phyloP scores from a whole-genome alignment of 2,888 invertebrate genomes.

The Diaphora mendica region DNA sequence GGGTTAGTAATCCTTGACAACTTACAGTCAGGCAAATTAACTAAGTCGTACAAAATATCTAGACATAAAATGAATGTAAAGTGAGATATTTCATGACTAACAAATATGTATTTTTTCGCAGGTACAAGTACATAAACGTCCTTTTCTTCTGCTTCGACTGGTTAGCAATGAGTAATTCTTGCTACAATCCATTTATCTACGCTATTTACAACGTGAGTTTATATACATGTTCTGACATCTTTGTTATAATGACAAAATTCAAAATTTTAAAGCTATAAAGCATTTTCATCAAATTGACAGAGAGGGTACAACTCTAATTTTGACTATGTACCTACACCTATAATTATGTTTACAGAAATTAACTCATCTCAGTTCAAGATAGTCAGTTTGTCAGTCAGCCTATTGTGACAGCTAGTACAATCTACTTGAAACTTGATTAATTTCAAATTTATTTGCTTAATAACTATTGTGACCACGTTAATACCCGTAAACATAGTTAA shows the following conservation, averaged over 20 bases:
- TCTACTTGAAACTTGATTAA: too few species aligned
- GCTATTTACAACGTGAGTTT: constrained; percentile 94
- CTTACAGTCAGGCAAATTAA: neutral
- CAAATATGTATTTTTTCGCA: constrained; percentile 66
- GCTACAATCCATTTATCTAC: constrained; percentile 96
- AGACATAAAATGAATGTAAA: neutral
- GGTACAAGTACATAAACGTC: constrained; percentile 93
- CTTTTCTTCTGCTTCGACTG: constrained; percentile 95
- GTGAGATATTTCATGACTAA: neutral
- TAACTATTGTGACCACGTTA: too few species aligned
- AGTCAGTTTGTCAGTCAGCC: too few species aligned
- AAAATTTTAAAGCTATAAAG: too few species aligned
- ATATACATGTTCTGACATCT: neutral
- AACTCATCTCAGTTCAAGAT: too few species aligned
- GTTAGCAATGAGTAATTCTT: constrained; percentile 96
- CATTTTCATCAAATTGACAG: too few species aligned
- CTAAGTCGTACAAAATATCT: neutral
- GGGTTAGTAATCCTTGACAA: neutral
- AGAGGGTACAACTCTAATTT: too few species aligned
- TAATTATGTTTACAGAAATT: too few species aligned
- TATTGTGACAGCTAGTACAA: too few species aligned
- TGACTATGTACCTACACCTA: too few species aligned
- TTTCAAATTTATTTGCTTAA: too few species aligned
- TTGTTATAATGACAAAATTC: neutral
- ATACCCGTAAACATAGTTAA: too few species aligned